Evolutionary conservation across 53 echinoderm and acorn worm genomes (phyloP), one percentile per base, ranked within the genome.

Genomic region (Stichopus horrens): DNA sequence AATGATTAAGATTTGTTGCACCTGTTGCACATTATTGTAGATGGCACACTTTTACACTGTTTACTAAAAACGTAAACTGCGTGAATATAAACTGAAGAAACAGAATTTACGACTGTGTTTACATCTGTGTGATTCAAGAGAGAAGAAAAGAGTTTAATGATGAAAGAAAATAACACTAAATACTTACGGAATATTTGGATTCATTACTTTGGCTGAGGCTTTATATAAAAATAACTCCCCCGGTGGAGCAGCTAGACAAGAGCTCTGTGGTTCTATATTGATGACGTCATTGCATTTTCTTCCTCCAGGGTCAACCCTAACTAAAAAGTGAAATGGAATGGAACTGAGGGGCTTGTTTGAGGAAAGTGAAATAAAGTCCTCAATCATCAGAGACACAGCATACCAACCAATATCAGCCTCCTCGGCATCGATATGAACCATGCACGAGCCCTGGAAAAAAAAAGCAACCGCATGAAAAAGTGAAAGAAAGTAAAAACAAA

Each of bases 311-410:
- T 86, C 76, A 5, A 93, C 93, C 75, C 89, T 91, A 4, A 93
- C 76, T 52, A 93, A 89, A 74, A 93, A 93, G 67, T 91, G 90
- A 57, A 93, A 77, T 16, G 93, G 91, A 4, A 93, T 83, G 5
- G 89, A 79, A 85, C 93, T 93, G 23, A 93, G 83, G 4, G 93
- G 87, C 16, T 86, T 89, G 67, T 19, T 53, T 4, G 91, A 86
- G 22, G 74, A 65, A 7, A 89, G 89, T 14, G 86, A 67, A 4
- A 90, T 57, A 68, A 76, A 93, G 9, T 93, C 93, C 87, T 93
- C 93, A 7, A 93, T 71, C 88, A 93, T 90, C 7, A 93, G 83
- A 10, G 93, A 81, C 13, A 93, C 88, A 57, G 93, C 93, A 19
- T 93, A 93, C 65, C 89, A 91, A 13, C 93, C 93, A 23, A 86